Base-by-base conservation (phyloP, 2,797 vertebrate genomes). In the Cirrhinus molitorella region DNA sequence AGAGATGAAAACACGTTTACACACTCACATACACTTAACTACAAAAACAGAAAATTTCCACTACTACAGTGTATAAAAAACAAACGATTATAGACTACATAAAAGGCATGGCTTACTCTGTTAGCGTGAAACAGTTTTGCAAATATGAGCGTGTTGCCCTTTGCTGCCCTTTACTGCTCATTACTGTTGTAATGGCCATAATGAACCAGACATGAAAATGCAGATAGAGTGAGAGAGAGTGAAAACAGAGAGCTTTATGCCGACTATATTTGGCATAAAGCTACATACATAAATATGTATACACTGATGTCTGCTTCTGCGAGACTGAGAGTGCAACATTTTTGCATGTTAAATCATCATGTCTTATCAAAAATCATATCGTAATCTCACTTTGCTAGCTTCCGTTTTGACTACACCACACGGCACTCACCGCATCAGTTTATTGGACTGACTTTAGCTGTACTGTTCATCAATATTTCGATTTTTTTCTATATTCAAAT, bases 161-260 rank as follows among this genome's bases (percentile, higher is more conserved):
- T 83, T 31, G 31, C 72, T 76, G 81, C 51, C 81, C 63, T 76
- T 83, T 59, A 67, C 47, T 28, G 25, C 63, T 76, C 81, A 83
- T 83, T 83, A 83, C 81, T 47, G 63, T 47, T 75, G 61, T 83
- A 76, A 83, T 83, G 49, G 72, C 37, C 49, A 34, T 83, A 76
- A 83, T 76, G 63, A 83, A 25, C 43, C 9, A 68, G 23, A 68
- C 71, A 83, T 83, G 49, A 67, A 83, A 53, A 66, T 40, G 70
- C 43, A 65, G 80, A 65, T 17, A 34, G 28, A 37, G 68, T 11
- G 37, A 70, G 53, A 53, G n/a, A 37, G 34, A 5, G 53, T 31
- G 71, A 71, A 23, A 51, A 78, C 40, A 59, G 43, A 66, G 19
- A 34, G n/a, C n/a, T 23, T 68, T 23, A 68, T 3, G 5, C 12